phyloP scores from a whole-genome alignment of 2,113 vertebrate species.

The Colistium nudipinnis region DNA sequence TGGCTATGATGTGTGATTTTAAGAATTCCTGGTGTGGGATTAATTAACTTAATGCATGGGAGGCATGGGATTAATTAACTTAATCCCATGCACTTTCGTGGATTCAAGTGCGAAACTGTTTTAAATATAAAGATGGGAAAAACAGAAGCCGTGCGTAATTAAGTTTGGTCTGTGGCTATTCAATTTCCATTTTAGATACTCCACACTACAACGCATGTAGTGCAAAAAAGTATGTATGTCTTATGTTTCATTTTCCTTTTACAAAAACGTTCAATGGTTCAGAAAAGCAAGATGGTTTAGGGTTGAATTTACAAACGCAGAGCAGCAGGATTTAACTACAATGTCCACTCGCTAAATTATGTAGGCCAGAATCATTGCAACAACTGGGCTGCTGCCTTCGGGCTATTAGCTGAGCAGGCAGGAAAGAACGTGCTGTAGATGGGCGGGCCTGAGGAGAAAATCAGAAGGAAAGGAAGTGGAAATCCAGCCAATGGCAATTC shows the following conservation, averaged over 20 bases:
- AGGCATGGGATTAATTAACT: no score
- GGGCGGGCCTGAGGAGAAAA: conserved; percentile 44
- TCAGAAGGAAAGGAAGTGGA: conserved; percentile 18
- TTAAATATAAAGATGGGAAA: background rate
- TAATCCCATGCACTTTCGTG: no score
- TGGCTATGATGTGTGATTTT: no score
- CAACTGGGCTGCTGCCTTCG: conserved; percentile 41
- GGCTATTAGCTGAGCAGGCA: conserved; percentile 57
- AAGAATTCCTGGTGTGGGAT: no score
- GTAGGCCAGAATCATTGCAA: conserved; percentile 24
- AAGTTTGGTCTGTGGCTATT: background rate
- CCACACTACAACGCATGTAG: no score
- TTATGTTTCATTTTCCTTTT: background rate
- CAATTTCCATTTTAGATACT: background rate
- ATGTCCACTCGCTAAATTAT: conserved; percentile 34
- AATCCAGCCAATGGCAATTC: conserved; percentile 41
- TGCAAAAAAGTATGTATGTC: no score
- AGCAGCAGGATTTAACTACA: conserved; percentile 15
- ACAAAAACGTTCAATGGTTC: background rate
- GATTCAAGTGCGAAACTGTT: no score
- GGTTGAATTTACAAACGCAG: background rate
- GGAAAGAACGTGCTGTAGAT: conserved; percentile 37
- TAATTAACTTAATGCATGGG: no score
- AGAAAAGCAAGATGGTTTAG: background rate
- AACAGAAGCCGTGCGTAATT: background rate